Base-by-base conservation (phyloP, 2,113 vertebrate genomes). In the Dascyllus trimaculatus region DNA sequence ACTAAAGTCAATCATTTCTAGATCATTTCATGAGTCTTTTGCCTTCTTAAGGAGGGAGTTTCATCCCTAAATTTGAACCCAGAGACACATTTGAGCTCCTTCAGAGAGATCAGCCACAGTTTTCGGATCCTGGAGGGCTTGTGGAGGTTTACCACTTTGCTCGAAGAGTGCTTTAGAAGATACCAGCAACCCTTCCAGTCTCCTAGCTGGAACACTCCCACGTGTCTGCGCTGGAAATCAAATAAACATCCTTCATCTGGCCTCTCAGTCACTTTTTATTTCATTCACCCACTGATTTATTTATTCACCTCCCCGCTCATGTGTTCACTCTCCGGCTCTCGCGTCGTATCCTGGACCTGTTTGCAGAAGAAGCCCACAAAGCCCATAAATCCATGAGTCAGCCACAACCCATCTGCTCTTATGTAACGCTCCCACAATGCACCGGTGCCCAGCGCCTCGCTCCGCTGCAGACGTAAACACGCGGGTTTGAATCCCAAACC, bases 401-500 rank as follows among this genome's bases (percentile, higher is more conserved):
- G 80, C 49, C 61, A 4, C 70, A 54, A 14, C 63, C 75, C 81
- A 70, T 68, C 61, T 75, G 83, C 77, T 79, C 2, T 86, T 82
- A 81, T 52, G 66, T 84, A 86, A 86, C 68, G 6, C 19, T 82
- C 71, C 75, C 64, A 77, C n/a, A 76, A 82, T 85, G 75, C 75
- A 85, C 38, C 38, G 63, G 24, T 51, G 56, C 57, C 49, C 61
- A 35, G 51, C 32, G 54, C 75, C 73, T n/a, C 0, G 11, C 4
- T 40, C n/a, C n/a, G n/a, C 32, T 60, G 17, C 24, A 14, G 18
- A 45, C 21, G 7, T 57, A 52, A 45, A 25, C n/a, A 3, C 7
- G 2, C 57, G 29, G 71, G 25, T 71, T 56, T 38, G 64, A 53
- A 52, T 29, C 29, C 29, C 29, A 29, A 46, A 8, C 22, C 21